A percentile compares a stretch with the other conserved stretches of the same genome.
Evolutionary conservation across 2,888 invertebrate species (phyloP).

Genomic region (Platypus cylindrus): DNA sequence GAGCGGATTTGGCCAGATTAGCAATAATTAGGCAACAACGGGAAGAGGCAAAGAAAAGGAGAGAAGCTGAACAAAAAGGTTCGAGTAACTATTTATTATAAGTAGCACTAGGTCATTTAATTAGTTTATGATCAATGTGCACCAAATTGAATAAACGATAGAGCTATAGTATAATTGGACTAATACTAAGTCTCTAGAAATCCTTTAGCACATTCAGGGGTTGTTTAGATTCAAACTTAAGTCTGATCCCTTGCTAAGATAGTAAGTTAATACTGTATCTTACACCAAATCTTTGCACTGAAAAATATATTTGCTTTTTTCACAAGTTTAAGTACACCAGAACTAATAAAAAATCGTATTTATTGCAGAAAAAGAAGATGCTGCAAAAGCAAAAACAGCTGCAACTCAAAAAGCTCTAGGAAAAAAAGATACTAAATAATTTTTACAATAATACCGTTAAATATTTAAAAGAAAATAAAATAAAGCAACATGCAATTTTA

Average conservation of each 20-base stretch:
- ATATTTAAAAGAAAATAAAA: background rate
- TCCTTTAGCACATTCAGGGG: too few species aligned
- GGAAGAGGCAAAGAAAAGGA: constrained; percentile 85
- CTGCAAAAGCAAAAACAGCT: constrained; percentile 45
- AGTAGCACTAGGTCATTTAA: too few species aligned
- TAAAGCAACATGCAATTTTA: background rate
- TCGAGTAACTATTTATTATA: too few species aligned
- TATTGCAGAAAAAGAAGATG: constrained; percentile 45
- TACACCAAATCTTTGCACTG: too few species aligned
- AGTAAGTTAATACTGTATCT: too few species aligned
- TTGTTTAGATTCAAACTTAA: too few species aligned
- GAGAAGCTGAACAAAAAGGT: constrained; percentile 73
- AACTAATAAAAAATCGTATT: background rate
- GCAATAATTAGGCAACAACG: constrained; percentile 90
- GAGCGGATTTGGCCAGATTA: constrained; percentile 85
- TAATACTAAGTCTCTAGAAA: too few species aligned
- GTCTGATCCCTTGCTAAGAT: too few species aligned
- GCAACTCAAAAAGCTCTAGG: constrained; percentile 49
- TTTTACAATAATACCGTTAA: constrained; percentile 2
- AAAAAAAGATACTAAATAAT: constrained; percentile 35
- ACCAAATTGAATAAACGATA: too few species aligned
- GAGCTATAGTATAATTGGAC: too few species aligned
- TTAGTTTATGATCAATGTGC: too few species aligned
- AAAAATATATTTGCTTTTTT: background rate
- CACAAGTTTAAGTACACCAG: background rate